Evolutionary conservation across 2,888 invertebrate genomes (phyloP).

Genomic region (Globia sparganii): DNA sequence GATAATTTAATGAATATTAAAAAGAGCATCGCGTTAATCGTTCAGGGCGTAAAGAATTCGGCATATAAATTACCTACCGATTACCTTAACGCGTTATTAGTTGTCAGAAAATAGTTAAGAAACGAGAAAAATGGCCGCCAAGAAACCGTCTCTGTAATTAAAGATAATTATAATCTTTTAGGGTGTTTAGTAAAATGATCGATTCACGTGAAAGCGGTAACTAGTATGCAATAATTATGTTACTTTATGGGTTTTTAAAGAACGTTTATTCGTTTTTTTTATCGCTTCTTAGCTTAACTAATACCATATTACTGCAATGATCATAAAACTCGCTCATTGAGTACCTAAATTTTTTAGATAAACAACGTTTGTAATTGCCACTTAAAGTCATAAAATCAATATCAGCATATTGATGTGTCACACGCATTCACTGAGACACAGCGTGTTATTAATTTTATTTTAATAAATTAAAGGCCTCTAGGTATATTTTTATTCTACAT

Average conservation of each 20-base stretch:
- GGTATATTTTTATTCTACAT: slow-evolving; percentile 36
- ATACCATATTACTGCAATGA: slow-evolving; percentile 73
- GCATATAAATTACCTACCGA: slow-evolving; percentile 86
- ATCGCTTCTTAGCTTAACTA: slow-evolving; percentile 79
- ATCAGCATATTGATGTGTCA: slow-evolving; percentile 79
- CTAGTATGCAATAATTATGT: slow-evolving; percentile 75
- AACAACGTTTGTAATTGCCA: slow-evolving; percentile 78
- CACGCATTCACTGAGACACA: slow-evolving; percentile 69
- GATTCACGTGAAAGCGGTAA: slow-evolving; percentile 75
- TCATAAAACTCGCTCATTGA: slow-evolving; percentile 75
- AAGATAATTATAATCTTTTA: slow-evolving; percentile 75
- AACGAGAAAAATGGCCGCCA: slow-evolving; percentile 74
- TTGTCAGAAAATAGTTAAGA: slow-evolving; percentile 77
- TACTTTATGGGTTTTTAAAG: slow-evolving; percentile 77
- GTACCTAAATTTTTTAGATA: slow-evolving; percentile 77
- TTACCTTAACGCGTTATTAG: slow-evolving; percentile 84
- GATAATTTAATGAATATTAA: slow-evolving; percentile 72
- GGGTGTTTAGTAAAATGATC: slow-evolving; percentile 78
- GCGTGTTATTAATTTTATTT: slow-evolving; percentile 75
- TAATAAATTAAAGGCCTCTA: slow-evolving; percentile 65
- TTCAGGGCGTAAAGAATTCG: slow-evolving; percentile 82
- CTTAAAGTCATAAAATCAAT: slow-evolving; percentile 77
- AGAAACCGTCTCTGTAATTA: slow-evolving; percentile 74
- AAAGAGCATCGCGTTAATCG: slow-evolving; percentile 80
- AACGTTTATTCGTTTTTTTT: slow-evolving; percentile 79